Evolutionary conservation across 2,113 vertebrate genomes (phyloP).

Genomic region (Caretta caretta): DNA sequence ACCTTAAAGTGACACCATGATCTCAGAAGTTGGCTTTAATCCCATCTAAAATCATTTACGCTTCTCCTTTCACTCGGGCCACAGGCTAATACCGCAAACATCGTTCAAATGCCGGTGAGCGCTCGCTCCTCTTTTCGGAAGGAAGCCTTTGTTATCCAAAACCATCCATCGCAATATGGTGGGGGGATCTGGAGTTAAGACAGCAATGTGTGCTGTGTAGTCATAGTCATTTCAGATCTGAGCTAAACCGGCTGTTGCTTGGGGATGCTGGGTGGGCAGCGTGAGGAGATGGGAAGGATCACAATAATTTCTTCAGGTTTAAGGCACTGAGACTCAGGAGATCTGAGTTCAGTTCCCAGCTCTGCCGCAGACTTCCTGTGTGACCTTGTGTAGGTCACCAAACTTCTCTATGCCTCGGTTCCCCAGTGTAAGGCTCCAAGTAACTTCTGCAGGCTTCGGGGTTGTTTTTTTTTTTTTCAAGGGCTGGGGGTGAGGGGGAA

Average conservation of each 20-base stretch:
- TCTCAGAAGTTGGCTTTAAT: neutral
- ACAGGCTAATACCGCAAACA: neutral
- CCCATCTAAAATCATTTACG: rapidly evolving
- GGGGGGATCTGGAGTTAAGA: rapidly evolving
- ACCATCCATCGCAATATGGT: rapidly evolving
- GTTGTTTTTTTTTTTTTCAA: neutral
- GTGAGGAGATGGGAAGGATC: neutral
- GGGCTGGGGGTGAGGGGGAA: rapidly evolving
- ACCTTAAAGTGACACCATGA: neutral
- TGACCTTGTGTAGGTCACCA: rapidly evolving
- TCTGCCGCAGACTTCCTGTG: rapidly evolving
- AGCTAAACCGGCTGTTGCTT: neutral
- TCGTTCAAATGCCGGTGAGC: neutral
- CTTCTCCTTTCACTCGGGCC: rapidly evolving
- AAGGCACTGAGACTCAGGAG: too few relatives aligned
- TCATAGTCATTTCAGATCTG: neutral
- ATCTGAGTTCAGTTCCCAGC: rapidly evolving
- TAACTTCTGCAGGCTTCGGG: neutral
- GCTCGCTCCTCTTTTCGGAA: neutral
- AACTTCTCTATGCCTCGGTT: rapidly evolving
- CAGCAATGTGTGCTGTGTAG: rapidly evolving
- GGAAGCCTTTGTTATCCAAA: rapidly evolving
- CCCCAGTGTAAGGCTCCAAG: neutral
- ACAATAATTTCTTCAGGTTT: neutral
- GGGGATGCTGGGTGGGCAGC: neutral